A percentile compares a stretch with the other conserved stretches of the same genome.
phyloP scores from a whole-genome alignment of 1,140 invertebrate genomes.

The Epicauta chinensis region DNA sequence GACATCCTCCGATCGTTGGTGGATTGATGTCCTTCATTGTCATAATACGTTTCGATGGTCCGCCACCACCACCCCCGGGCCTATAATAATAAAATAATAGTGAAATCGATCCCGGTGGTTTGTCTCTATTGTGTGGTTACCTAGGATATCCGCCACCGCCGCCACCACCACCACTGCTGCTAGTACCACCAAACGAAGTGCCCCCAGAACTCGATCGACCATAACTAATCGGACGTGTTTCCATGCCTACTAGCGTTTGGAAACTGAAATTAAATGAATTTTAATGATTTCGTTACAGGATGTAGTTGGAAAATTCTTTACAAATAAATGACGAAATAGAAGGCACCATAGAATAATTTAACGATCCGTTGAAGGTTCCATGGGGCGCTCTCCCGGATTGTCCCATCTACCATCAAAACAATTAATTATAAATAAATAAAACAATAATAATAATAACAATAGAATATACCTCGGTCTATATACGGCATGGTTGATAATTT shows the following conservation, averaged over 20 bases:
- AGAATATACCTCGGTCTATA: too few species aligned
- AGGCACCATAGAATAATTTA: slow-evolving; percentile 35
- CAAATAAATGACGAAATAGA: slow-evolving; percentile 38
- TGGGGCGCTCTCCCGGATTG: slow-evolving; percentile 30
- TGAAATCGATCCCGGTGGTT: slow-evolving; percentile 14
- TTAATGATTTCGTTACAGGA: slow-evolving; percentile 1
- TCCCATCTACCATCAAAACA: slow-evolving; percentile 31
- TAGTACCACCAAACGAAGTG: slow-evolving; percentile 22
- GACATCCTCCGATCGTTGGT: slow-evolving; percentile 27
- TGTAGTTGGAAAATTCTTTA: slow-evolving; percentile 26
- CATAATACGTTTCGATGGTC: slow-evolving; percentile 24
- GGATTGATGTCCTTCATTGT: slow-evolving; percentile 34
- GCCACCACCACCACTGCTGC: slow-evolving; percentile 20
- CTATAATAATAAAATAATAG: slow-evolving; percentile 26
- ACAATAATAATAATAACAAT: too few species aligned
- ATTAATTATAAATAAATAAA: too few species aligned
- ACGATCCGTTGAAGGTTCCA: slow-evolving; percentile 30
- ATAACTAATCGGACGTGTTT: slow-evolving; percentile 20
- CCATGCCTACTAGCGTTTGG: slow-evolving; percentile 36
- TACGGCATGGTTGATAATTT: too few species aligned
- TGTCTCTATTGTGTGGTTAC: slow-evolving; percentile 22
- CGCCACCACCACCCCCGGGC: slow-evolving; percentile 32
- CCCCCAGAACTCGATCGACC: slow-evolving; percentile 16
- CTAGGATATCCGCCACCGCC: slow-evolving; percentile 24
- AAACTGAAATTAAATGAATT: slow-evolving; percentile 29